phyloP scores from a whole-genome alignment of 2,797 vertebrate genomes.

The Sparus aurata region DNA sequence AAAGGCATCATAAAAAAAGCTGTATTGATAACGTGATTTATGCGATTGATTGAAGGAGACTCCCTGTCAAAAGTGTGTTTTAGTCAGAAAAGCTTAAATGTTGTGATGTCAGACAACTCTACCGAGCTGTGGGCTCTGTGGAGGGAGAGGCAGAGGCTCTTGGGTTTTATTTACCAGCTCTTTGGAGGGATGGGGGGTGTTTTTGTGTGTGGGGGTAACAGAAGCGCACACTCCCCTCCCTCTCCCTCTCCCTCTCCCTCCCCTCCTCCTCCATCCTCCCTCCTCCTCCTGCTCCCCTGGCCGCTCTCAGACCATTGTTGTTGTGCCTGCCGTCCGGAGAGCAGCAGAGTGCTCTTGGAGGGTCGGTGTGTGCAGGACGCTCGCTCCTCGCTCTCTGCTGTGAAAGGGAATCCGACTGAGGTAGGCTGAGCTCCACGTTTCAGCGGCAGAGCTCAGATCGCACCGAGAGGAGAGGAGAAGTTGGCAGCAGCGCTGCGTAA shows the following conservation, averaged over 20 bases:
- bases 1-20: conserved; percentile 6
- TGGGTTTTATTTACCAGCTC: conserved; percentile 46
- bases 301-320: conserved; percentile 85
- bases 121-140: neutral
- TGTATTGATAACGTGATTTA: conserved; percentile 32
- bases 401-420: conserved; percentile 21
- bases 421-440: conserved; percentile 44
- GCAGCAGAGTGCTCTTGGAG: conserved; percentile 46
- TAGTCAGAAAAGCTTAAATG: neutral
- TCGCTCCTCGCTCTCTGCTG: conserved; percentile 23
- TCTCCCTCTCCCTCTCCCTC: conserved; percentile 8
- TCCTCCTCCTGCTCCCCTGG: conserved; percentile 54
- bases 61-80: neutral
- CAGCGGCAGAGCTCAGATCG: conserved; percentile 29
- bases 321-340: conserved; percentile 77
- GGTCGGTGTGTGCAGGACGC: conserved; percentile 57
- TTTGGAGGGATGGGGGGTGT: conserved; percentile 21
- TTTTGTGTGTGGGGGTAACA: conserved; percentile 60
- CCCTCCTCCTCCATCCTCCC: neutral
- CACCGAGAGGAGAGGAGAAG: conserved; percentile 5
- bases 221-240: conserved; percentile 53
- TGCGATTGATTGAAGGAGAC: neutral
- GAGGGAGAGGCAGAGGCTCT: conserved; percentile 20
- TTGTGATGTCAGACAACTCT: neutral
- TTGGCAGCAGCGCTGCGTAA: conserved; percentile 66